Base-by-base conservation (phyloP, 1,140 invertebrate species). In the Sinonovacula constricta region DNA sequence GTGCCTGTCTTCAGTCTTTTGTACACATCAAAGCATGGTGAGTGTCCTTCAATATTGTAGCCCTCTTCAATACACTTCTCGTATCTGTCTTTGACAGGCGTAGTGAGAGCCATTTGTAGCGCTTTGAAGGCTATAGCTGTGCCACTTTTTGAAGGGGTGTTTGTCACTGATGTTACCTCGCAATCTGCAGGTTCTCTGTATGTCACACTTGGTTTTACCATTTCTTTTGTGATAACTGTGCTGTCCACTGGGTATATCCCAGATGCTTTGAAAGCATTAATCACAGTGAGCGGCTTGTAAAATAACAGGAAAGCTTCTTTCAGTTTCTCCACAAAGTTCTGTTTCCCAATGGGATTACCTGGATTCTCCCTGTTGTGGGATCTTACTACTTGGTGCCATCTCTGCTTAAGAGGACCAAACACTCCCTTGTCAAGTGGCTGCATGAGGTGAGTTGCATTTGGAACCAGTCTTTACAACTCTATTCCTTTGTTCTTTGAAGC, bases 381-480 rank as follows among this genome's bases (percentile, higher is more conserved):
- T 18, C 78, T 36, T 1, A 79, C 36, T 28, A 66, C 34, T 36
- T 76, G 70, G 36, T 80, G 36, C 71, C 68, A 81, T 24, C 36
- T 39, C 15, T 60, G 59, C 39, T 79, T 79, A 7, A 74, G 22
- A 1, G 80, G 81, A 1, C 78, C 66, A 67, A 82, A 82, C 14
- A 77, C 77, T 15, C 66, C 75, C 7, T 68, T 74, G 45, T 82
- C 70, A 7, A 82, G n/a, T 2, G 81, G 81, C 30, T 82, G 81
- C 72, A 82, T 76, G 0, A 83, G 30, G 59, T 83, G 67, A 18
- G 68, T 83, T 14, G 72, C 81, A 80, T 83, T 77, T 26, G 71
- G 56, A 5, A 80, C 53, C n/a, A 77, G 31, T 54, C 67, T 65
- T 26, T 80, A 82, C 30, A 82, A 28, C 59, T 80, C 66, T 56